These are phyloP conservation scores for Vulpes lagopus DNA, from an alignment of 2,113 vertebrate genomes.

Conservation along the genomic window DNA sequence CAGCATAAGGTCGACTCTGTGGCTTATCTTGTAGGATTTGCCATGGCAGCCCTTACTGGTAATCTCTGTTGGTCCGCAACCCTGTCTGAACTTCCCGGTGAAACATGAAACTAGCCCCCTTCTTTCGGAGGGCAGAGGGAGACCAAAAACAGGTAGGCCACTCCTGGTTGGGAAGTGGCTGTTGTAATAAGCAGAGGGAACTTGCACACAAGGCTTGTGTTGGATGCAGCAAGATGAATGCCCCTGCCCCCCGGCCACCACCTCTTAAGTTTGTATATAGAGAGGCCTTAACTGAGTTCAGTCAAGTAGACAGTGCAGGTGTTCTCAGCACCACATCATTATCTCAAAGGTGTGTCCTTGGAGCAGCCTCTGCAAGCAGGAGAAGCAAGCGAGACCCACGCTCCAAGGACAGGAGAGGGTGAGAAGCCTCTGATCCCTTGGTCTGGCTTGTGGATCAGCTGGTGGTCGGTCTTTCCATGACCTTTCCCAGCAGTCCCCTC, in stretches of 20 bases:
- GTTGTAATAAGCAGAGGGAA: background rate
- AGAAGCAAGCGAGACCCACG: background rate
- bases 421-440: background rate
- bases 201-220: background rate
- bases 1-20: background rate
- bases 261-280: background rate
- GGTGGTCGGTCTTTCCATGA: background rate
- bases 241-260: background rate
- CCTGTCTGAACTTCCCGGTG: background rate
- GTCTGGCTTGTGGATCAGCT: background rate
- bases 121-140: background rate
- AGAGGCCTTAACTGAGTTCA: background rate
- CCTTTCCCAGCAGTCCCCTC: background rate
- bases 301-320: background rate
- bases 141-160: background rate
- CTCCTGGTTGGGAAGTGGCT: background rate
- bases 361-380: background rate
- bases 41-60: accelerated
- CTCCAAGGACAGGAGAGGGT: background rate
- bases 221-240: background rate
- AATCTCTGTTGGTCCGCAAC: background rate
- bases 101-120: background rate
- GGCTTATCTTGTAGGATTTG: no score
- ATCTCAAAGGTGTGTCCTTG: background rate
- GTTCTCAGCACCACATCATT: background rate